Evolutionary conservation across 2,797 vertebrate genomes (phyloP), one percentile per base, ranked within the genome.

Genomic region (Sciaenops ocellatus): DNA sequence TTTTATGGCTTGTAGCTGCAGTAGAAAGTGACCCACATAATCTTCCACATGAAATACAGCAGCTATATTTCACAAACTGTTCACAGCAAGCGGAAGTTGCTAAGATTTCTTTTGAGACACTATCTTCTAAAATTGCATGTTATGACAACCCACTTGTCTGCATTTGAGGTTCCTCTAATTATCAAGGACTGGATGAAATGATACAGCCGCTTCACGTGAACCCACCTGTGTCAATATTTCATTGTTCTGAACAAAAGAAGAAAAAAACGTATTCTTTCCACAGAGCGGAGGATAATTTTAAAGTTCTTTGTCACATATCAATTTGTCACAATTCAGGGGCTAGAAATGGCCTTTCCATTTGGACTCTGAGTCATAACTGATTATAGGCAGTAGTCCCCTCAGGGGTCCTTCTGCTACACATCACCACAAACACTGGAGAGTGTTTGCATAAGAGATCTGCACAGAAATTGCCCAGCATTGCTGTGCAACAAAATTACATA

Each of bases 341-440:
- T 20, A 17, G 38, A 85, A 73, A 84, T 67, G 26, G 24, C 51
- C 42, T 78, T 75, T 82, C 28, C 20, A 60, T 78, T 69, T 73
- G 26, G 20, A 3, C 16, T 1, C 28, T 30, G 85, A 87, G 41
- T 90, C 83, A 85, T 69, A 24, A 3, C 50, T 76, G 68, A 87
- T 63, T 68, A 73, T 63, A 72, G 34, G 38, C 69, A 73, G 74
- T 28, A 1, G 1, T 57, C 5, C 62, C 82, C 67, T 64, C 28
- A 17, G 65, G 73, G 52, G 55, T 30, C 38, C 42, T n/a, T 9
- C 34, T 22, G 52, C 52, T 57, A 7, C 61, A 66, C 55, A 57
- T 71, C 54, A 72, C 59, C 12, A 51, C 52, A 64, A 38, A 81
- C 54, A 61, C 20, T 8, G 10, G 60, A 24, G 15, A 10, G n/a